Conservation (phyloP, 2,797 vertebrate species). For the Phataginus tricuspis region DNA sequence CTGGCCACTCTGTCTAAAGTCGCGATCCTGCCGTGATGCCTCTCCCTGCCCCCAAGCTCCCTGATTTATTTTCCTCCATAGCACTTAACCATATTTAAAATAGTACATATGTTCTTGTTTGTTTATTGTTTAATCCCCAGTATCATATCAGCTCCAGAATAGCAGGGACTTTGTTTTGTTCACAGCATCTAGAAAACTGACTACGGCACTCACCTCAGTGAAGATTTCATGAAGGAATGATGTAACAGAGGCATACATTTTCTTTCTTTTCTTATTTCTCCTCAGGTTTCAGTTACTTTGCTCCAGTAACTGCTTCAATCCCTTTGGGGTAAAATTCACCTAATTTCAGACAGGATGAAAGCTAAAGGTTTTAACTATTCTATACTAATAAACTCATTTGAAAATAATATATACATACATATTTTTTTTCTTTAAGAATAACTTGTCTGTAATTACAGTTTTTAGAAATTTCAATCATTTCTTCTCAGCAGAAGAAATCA, state of each 20-base stretch:
- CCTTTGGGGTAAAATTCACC: background rate
- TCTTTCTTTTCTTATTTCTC: background rate
- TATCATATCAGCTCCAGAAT: background rate
- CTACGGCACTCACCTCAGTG: background rate
- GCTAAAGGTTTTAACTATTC: constrained; percentile 10
- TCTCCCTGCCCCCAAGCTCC: background rate
- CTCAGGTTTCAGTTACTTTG: background rate
- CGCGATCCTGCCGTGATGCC: background rate
- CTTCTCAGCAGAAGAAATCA: constrained; percentile 2
- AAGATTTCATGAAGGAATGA: background rate
- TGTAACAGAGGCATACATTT: background rate
- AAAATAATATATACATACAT: background rate
- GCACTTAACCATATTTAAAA: background rate
- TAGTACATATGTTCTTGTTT: background rate
- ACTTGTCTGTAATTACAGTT: constrained; percentile 46
- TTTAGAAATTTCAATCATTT: constrained; percentile 33
- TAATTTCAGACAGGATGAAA: constrained; percentile 17
- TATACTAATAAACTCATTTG: background rate
- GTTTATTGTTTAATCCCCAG: background rate
- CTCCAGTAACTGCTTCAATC: background rate
- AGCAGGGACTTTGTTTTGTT: background rate
- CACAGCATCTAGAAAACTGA: background rate
- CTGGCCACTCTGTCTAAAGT: background rate
- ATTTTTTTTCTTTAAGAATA: background rate
- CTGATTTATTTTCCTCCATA: background rate